These are phyloP conservation scores for Papilio dardanus DNA, from an alignment of 1,140 invertebrate species.

Conservation along the genomic window DNA sequence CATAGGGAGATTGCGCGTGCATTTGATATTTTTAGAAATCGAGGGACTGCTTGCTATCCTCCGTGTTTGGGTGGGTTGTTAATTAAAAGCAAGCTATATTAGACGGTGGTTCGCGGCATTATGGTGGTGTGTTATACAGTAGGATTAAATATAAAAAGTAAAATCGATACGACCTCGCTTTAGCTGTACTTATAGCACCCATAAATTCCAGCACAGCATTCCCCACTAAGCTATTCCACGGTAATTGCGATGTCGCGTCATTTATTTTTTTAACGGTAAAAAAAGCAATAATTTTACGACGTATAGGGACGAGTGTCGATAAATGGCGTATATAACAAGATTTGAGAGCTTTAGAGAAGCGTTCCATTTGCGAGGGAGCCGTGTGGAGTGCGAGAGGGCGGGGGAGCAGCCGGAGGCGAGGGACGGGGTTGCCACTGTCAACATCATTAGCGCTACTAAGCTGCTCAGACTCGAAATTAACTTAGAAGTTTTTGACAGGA, in stretches of 20 bases:
- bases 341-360: constrained; percentile 38
- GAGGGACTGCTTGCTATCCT: background rate
- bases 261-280: constrained; percentile 5
- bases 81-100: background rate
- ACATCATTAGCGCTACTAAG: constrained; percentile 73
- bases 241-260: constrained; percentile 10
- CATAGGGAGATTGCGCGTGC: too few species aligned
- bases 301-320: constrained; percentile 42
- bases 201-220: constrained; percentile 15
- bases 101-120: background rate
- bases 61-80: background rate
- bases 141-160: constrained; percentile 5
- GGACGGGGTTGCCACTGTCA: constrained; percentile 67
- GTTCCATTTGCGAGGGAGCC: constrained; percentile 44
- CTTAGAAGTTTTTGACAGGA: constrained; percentile 31
- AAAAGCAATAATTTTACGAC: constrained; percentile 9
- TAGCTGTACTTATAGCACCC: background rate
- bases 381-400: constrained; percentile 37
- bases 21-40: too few species aligned
- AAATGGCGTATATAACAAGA: constrained; percentile 44
- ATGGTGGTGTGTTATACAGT: background rate
- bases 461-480: constrained; percentile 43
- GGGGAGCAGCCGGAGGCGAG: constrained; percentile 40
- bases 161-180: constrained; percentile 10
- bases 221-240: background rate